Conservation (phyloP, 35 echinoderm and acorn worm species). For the Patiria miniata region DNA sequence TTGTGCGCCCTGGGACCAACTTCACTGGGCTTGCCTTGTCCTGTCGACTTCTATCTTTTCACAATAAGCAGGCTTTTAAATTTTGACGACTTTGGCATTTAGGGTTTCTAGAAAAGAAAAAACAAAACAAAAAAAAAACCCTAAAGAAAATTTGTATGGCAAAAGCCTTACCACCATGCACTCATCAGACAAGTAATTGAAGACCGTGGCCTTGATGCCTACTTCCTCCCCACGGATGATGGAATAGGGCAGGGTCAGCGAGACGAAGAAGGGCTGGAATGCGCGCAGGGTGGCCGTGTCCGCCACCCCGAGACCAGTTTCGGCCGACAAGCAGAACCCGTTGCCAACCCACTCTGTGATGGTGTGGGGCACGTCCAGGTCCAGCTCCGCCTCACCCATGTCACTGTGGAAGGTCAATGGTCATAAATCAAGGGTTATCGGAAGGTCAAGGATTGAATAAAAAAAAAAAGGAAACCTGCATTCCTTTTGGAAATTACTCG, state of each 20-base stretch:
- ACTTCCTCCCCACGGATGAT: conserved; percentile 78
- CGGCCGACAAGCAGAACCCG: conserved; percentile 83
- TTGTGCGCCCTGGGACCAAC: no score
- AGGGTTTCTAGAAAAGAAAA: no score
- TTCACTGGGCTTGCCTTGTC: no score
- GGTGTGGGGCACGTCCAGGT: conserved; percentile 77
- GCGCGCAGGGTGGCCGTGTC: conserved; percentile 64
- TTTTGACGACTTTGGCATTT: no score
- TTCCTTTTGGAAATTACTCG: no score
- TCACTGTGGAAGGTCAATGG: conserved; percentile 16
- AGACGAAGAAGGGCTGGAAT: conserved; percentile 91
- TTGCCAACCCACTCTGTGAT: conserved; percentile 93
- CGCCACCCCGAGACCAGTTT: conserved; percentile 74
- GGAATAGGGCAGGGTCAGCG: conserved; percentile 87
- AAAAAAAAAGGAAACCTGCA: no score
- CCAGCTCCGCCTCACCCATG: conserved; percentile 5
- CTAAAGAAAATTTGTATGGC: not conserved
- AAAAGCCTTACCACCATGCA: conserved; percentile 52
- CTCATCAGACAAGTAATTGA: conserved; percentile 74
- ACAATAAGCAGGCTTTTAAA: no score
- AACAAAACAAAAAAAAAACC: not conserved
- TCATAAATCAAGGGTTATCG: no score
- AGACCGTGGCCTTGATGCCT: conserved; percentile 75
- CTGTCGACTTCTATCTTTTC: no score
- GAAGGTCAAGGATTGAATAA: no score